Conservation (phyloP, 2,113 vertebrate species). For the Brachyhypopomus occidentalis region DNA sequence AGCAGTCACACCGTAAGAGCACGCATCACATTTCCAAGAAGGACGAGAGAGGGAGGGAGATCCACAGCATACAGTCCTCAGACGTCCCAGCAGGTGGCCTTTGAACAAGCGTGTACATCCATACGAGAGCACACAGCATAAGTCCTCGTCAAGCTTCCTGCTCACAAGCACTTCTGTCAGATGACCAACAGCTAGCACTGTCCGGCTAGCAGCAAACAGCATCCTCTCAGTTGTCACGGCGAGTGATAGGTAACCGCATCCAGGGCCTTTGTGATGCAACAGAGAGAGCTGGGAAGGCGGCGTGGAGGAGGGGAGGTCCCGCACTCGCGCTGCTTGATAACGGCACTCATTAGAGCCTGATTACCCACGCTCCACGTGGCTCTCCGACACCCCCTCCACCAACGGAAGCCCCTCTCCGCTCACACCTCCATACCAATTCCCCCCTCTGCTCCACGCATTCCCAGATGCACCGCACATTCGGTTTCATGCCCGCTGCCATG, state of each 20-base stretch:
- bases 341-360: slow-evolving; percentile 31
- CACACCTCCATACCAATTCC: slow-evolving; percentile 22
- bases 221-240: slow-evolving; percentile 45
- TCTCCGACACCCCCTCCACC: neutral
- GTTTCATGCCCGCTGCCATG: slow-evolving; percentile 28
- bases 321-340: slow-evolving; percentile 37
- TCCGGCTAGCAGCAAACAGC: neutral
- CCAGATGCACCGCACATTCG: slow-evolving; percentile 1
- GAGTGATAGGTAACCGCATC: slow-evolving; percentile 21
- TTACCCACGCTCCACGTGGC: slow-evolving; percentile 28
- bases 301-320: neutral
- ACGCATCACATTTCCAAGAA: neutral
- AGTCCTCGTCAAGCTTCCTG: no score
- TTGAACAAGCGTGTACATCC: no score
- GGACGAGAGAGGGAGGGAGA: neutral
- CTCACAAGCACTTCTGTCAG: no score
- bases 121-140: no score
- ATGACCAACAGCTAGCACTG: no score
- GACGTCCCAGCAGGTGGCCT: no score
- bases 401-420: slow-evolving; percentile 2
- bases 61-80: no score
- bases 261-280: slow-evolving; percentile 9
- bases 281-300: neutral
- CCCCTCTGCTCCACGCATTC: neutral
- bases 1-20: no score